Conservation (phyloP, 2,797 vertebrate species). For the Spinus pinus region DNA sequence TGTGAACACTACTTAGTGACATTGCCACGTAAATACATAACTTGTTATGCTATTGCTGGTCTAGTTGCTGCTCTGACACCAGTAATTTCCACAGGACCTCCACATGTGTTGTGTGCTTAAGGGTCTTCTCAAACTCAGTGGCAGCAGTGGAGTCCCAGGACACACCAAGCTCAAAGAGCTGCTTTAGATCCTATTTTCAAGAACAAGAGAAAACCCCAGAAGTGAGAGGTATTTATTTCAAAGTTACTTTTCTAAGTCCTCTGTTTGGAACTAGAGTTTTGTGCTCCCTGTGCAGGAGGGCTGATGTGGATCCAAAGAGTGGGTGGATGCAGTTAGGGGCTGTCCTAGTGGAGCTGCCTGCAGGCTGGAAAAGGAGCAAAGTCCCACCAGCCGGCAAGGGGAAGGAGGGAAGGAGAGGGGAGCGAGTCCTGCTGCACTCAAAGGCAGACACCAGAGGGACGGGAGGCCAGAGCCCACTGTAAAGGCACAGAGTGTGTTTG, state of each 20-base stretch:
- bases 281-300: neutral
- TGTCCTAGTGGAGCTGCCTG: neutral
- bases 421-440: neutral
- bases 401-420: neutral
- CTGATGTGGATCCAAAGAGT: neutral
- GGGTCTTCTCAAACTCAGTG: neutral
- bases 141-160: neutral
- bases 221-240: neutral
- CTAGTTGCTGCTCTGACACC: neutral
- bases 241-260: neutral
- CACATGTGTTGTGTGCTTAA: neutral
- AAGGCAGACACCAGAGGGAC: neutral
- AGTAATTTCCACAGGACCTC: neutral
- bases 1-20: neutral
- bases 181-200: neutral
- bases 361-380: neutral
- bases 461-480: neutral
- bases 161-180: neutral
- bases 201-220: neutral
- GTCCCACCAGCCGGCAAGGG: fast-evolving
- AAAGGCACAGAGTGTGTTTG: constrained; percentile 20
- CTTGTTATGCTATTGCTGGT: neutral
- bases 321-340: neutral
- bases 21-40: neutral
- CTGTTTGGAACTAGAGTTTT: neutral